Evolutionary conservation across 1,140 invertebrate species (phyloP).

Genomic region (Cherax quadricarinatus): DNA sequence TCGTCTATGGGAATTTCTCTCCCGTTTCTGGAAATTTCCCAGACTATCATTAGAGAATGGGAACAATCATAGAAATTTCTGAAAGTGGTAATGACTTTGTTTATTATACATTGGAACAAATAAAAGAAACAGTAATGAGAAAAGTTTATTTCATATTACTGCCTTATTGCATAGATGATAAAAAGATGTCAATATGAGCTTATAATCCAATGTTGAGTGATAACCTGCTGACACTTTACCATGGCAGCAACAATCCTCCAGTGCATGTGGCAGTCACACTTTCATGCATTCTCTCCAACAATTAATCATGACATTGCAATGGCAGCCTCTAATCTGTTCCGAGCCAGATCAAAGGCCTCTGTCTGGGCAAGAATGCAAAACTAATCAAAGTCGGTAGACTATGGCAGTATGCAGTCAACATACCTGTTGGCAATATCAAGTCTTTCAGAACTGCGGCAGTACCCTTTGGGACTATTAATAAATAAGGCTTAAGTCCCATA

Average conservation of each 20-base stretch:
- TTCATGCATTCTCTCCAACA: too few species aligned
- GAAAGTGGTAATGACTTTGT: too few species aligned
- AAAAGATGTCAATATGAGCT: slow-evolving; percentile 69
- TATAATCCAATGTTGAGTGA: background rate
- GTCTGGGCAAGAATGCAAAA: background rate
- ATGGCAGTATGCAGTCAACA: slow-evolving; percentile 38
- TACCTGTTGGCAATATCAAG: slow-evolving; percentile 28
- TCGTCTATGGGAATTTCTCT: too few species aligned
- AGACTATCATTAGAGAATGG: too few species aligned
- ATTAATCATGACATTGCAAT: background rate
- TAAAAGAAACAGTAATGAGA: slow-evolving; percentile 31
- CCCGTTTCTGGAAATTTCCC: too few species aligned
- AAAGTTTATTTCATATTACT: slow-evolving; percentile 67
- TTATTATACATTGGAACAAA: too few species aligned
- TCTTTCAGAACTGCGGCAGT: slow-evolving; percentile 59
- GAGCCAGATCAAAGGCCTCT: too few species aligned
- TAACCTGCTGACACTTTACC: background rate
- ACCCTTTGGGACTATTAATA: slow-evolving; percentile 58
- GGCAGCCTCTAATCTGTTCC: slow-evolving; percentile 10
- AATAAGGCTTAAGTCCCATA: slow-evolving; percentile 69
- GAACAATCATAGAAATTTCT: too few species aligned
- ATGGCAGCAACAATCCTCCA: background rate
- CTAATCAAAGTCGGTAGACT: background rate
- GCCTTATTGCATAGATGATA: slow-evolving; percentile 71
- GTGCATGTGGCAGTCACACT: background rate